Evolutionary conservation across 2,888 invertebrate species (phyloP).

Genomic region (Eretmocerus hayati): DNA sequence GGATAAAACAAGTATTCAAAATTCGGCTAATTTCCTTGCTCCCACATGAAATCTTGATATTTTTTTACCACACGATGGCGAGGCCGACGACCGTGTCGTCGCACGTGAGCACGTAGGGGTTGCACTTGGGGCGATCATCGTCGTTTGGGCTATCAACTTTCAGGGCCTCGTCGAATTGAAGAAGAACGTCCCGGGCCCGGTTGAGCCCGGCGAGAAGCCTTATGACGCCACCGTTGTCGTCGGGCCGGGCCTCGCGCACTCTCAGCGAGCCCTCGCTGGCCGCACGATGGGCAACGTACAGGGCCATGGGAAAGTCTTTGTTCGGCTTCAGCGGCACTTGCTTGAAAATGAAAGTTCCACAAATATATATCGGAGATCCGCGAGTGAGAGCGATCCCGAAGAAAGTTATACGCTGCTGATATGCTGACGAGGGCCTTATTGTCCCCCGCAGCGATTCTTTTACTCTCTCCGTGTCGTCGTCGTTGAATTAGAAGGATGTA

Average conservation of each 20-base stretch:
- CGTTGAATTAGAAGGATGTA: too few relatives aligned
- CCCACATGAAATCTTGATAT: too few relatives aligned
- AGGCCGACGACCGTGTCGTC: conserved; percentile 50
- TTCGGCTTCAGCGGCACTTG: conserved; percentile 39
- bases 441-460: too few relatives aligned
- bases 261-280: conserved; percentile 29
- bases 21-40: too few relatives aligned
- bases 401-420: too few relatives aligned
- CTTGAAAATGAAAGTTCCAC: conserved; percentile 26
- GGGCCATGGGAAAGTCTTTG: conserved; percentile 44
- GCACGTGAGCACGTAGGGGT: conserved; percentile 43
- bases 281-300: conserved; percentile 47
- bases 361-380: too few relatives aligned
- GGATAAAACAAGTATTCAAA: too few relatives aligned
- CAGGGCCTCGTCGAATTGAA: conserved; percentile 28
- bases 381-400: too few relatives aligned
- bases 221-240: conserved; percentile 27
- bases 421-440: too few relatives aligned
- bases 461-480: too few relatives aligned
- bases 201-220: conserved; percentile 29
- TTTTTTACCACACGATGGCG: conserved; percentile 50
- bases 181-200: conserved; percentile 23
- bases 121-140: too few relatives aligned
- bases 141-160: conserved; percentile 10
- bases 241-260: conserved; percentile 28